A percentile compares a stretch with the other conserved stretches of the same genome.
Conservation (phyloP, 2,797 vertebrate species). For the Tympanoctomys barrerae region DNA sequence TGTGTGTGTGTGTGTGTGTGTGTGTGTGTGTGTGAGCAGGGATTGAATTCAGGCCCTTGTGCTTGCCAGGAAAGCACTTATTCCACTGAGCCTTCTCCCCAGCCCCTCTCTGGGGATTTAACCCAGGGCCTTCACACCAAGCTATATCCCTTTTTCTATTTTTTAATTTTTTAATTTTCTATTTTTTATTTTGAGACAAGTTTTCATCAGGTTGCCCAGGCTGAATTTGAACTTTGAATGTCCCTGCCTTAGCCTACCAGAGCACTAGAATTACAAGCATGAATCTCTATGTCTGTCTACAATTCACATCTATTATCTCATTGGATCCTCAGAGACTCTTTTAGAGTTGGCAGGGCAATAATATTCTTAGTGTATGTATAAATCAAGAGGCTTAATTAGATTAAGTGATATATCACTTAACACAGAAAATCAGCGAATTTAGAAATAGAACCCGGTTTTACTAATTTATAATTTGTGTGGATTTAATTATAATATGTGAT, state of each 20-base stretch:
- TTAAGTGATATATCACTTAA: neutral
- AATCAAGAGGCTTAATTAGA: neutral
- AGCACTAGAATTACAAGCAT: neutral
- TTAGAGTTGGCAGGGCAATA: neutral
- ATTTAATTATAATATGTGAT: neutral
- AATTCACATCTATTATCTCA: neutral
- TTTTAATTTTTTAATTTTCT: neutral
- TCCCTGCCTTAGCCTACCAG: neutral
- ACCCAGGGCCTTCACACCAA: neutral
- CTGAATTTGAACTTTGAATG: neutral
- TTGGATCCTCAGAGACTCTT: neutral
- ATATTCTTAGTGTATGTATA: neutral
- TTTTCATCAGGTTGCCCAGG: neutral
- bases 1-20: no score
- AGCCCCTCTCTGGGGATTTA: neutral
- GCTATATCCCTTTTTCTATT: neutral
- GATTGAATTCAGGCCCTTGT: no score
- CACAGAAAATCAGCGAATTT: conserved; percentile 72
- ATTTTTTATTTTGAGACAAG: neutral
- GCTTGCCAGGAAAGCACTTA: no score
- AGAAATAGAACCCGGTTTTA: neutral
- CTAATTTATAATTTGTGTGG: neutral
- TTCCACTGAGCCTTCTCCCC: no score
- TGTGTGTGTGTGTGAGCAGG: no score
- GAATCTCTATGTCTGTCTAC: neutral